These are phyloP conservation scores for Escarpia spicata DNA, from an alignment of 2,888 invertebrate genomes.

Conservation along the genomic window DNA sequence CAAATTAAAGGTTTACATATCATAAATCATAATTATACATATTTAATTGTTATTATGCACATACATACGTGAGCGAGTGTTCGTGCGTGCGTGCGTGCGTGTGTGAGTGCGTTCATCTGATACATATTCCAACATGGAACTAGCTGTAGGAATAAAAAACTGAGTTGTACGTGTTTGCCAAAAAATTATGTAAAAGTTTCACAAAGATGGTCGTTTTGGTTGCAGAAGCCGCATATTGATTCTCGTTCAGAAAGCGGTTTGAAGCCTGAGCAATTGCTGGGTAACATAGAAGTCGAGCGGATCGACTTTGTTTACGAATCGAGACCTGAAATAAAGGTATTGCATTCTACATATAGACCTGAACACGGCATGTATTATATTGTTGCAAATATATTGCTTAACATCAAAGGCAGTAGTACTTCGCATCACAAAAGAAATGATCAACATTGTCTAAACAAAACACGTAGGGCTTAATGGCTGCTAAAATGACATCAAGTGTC, in stretches of 20 bases:
- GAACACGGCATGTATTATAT: neutral
- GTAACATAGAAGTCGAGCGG: neutral
- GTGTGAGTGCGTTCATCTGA: conserved; percentile 17
- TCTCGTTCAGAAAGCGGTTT: neutral
- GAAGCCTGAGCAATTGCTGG: neutral
- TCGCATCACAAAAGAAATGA: neutral
- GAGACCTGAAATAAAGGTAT: neutral
- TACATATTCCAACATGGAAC: neutral
- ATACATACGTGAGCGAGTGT: neutral
- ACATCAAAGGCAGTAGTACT: no score
- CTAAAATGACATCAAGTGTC: no score
- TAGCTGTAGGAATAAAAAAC: neutral
- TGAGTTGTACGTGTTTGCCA: neutral
- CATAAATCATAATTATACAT: neutral
- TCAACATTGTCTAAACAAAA: neutral
- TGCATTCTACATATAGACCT: neutral
- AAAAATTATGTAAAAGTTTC: neutral
- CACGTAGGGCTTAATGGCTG: no score
- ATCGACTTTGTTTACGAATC: neutral
- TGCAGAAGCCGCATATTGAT: neutral
- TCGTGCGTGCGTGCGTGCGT: neutral
- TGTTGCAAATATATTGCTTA: no score
- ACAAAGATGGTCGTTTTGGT: neutral
- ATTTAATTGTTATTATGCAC: neutral
- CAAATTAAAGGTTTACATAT: neutral